Evolutionary conservation across 2,797 vertebrate genomes (phyloP), one percentile per base, ranked within the genome.

Genomic region (Phalloptychus januarius): DNA sequence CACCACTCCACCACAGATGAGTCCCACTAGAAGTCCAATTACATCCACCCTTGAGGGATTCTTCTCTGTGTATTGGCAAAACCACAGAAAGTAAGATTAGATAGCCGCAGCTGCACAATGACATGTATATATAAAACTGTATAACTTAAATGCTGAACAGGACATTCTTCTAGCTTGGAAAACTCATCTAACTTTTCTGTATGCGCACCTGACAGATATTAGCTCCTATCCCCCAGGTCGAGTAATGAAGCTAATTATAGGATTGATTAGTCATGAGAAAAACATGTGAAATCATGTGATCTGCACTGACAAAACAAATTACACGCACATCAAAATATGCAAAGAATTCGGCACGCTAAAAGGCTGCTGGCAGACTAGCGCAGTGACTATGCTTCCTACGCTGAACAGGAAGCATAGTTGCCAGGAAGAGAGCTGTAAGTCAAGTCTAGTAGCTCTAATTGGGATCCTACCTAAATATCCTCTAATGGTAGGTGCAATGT

Each of bases 11-110:
- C 94, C 93, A 74, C 89, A 90, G 79, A 99, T 96, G 72, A 99
- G 85, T 77, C 97, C 97, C 89, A 97, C 96, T 89, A 99, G 91
- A 80, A 99, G 95, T 61, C 95, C 95, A 0, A 97, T 96, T 76
- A 97, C 95, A 4, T 99, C 97, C 0, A 98, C 80, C 81, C 95
- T 96, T 4, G 91, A 46, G 20, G 87, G 50, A 6, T 40, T 40
- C 42, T 94, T 88, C 3, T 82, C 96, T 96, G 89, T 28, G 74
- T 77, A 86, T 58, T 54, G 80, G 70, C 71, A 80, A 81, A 65
- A 84, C 58, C 74, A 75, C 28, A 75, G 31, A 50, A 4, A 73
- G 44, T n/a, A 16, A 63, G 7, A 20, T 48, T 31, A 36, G 31
- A 15, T 12, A 77, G 25, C n/a, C 76, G 61, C 58, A 2, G 5